Evolutionary conservation across 2,888 invertebrate genomes (phyloP).

Genomic region (Harmothoe impar): DNA sequence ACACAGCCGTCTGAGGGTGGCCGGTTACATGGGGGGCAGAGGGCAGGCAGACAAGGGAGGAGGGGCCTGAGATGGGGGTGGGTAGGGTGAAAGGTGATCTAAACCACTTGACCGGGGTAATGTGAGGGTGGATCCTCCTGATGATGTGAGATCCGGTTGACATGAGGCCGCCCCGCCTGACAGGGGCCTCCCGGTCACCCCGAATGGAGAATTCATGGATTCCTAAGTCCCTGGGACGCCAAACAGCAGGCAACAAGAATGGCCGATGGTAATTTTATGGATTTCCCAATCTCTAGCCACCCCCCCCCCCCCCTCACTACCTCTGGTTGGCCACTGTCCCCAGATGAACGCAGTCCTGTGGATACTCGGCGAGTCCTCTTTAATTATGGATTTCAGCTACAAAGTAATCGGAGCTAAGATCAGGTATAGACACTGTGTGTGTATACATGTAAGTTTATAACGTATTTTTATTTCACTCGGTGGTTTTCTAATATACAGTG

Average conservation of each 20-base stretch:
- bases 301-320: no score
- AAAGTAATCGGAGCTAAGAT: no score
- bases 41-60: conserved; percentile 10
- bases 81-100: conserved; percentile 52
- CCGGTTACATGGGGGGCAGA: not conserved
- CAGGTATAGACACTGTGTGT: no score
- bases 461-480: no score
- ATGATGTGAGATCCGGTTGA: not conserved
- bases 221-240: not conserved
- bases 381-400: no score
- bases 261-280: not conserved
- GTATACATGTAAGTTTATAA: no score
- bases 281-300: not conserved
- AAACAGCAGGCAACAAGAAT: not conserved
- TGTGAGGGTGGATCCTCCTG: conserved; percentile 36
- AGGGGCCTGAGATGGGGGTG: not conserved
- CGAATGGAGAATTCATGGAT: conserved; percentile 38
- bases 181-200: not conserved
- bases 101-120: conserved; percentile 58
- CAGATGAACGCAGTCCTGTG: no score
- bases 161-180: not conserved
- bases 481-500: no score
- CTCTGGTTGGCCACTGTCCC: no score
- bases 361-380: no score
- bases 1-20: no score